Percentiles rank a stretch among this genome's conserved stretches.
Evolutionary conservation across 2,888 invertebrate genomes (phyloP).

Genomic region (Thymelicus lineola): DNA sequence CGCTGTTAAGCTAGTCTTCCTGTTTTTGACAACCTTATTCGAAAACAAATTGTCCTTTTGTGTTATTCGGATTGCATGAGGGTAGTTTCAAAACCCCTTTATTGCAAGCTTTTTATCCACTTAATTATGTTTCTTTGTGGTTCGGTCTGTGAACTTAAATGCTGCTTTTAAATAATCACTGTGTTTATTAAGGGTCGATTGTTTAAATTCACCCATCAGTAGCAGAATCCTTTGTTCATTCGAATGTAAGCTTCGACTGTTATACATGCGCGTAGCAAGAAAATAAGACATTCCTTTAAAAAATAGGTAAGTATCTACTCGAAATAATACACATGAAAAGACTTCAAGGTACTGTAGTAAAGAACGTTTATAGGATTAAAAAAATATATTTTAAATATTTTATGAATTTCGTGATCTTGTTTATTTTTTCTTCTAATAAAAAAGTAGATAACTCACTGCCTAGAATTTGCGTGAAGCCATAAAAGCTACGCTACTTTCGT

Average conservation of each 20-base stretch:
- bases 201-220: slow-evolving; percentile 10
- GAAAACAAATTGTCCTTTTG: slow-evolving; percentile 55
- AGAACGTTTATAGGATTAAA: too few species aligned
- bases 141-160: slow-evolving; percentile 15
- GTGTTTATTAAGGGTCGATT: slow-evolving; percentile 12
- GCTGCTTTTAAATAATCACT: slow-evolving; percentile 14
- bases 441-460: too few species aligned
- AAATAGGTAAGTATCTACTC: too few species aligned
- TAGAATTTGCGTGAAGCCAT: too few species aligned
- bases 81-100: slow-evolving; percentile 43
- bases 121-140: slow-evolving; percentile 29
- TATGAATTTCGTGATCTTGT: too few species aligned
- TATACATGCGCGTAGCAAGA: neutral
- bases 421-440: too few species aligned
- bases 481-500: too few species aligned
- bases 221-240: slow-evolving; percentile 19
- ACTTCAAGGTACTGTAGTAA: too few species aligned
- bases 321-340: too few species aligned
- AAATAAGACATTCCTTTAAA: neutral
- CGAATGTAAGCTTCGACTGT: slow-evolving; percentile 2
- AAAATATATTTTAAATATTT: too few species aligned
- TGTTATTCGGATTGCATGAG: slow-evolving; percentile 50
- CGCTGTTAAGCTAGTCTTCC: slow-evolving; percentile 50
- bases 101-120: slow-evolving; percentile 15
- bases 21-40: slow-evolving; percentile 70